Conservation (phyloP, 1,140 invertebrate species). For the Tetragnatha versicolor region DNA sequence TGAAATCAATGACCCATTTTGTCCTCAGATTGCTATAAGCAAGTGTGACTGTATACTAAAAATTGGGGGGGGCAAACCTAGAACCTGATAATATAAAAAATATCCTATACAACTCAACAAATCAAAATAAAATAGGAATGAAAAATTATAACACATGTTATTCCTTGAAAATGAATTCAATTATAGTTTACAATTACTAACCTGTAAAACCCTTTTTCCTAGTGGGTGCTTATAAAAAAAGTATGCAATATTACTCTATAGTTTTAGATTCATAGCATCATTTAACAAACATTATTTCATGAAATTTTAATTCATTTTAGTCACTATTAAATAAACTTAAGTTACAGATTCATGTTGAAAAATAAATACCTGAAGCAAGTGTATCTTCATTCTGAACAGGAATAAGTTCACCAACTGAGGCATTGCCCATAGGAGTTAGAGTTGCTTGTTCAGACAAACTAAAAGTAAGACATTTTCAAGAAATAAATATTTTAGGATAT, state of each 20-base stretch:
- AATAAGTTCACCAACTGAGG: conserved; percentile 66
- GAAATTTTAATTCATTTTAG: background rate
- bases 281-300: background rate
- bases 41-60: no score
- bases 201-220: conserved; percentile 30
- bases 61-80: no score
- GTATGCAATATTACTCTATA: background rate
- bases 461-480: conserved; percentile 11
- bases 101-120: no score
- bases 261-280: background rate
- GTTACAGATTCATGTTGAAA: background rate
- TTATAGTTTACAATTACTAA: conserved; percentile 14
- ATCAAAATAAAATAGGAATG: no score
- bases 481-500: no score
- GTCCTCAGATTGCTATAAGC: no score
- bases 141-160: no score
- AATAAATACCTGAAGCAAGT: conserved; percentile 57
- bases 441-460: conserved; percentile 24
- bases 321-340: no score
- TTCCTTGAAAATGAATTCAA: background rate
- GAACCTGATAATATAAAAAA: no score
- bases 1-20: no score
- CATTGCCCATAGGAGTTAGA: conserved; percentile 66
- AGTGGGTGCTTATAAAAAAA: conserved; percentile 36
- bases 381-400: conserved; percentile 63